Evolutionary conservation across 2,113 vertebrate genomes (phyloP), one percentile per base, ranked within the genome.

Genomic region (Colistium nudipinnis): DNA sequence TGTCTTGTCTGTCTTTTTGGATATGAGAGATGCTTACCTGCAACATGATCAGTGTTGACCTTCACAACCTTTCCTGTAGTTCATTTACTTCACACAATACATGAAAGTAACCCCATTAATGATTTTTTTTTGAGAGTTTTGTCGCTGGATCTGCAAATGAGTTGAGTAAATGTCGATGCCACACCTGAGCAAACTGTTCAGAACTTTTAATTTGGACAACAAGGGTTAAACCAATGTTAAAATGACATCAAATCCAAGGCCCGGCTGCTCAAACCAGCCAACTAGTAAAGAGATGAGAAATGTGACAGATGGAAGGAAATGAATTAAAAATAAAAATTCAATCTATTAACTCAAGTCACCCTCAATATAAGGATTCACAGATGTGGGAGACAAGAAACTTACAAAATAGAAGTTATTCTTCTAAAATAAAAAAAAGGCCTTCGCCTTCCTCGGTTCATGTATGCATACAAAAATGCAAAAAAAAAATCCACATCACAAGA

Each of bases 401-500:
- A 93, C 89, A 92, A 92, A 93, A 90, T n/a, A n/a, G n/a, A 85
- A 55, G 4, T 36, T 53, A 81, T 82, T 90, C 49, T 67, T 81
- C 68, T 70, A 80, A 89, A 89, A 87, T 75, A 88, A 90, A 91
- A 91, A 88, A 90, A 87, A 85, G 91, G 83, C 83, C 91, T 89
- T 84, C 90, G 92, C 83, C 83, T 87, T 90, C 87, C 84, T 88
- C 83, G 44, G 75, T 82, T 89, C 60, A 88, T 88, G 84, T 90
- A 90, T 92, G 89, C 85, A 90, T 92, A 93, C 85, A 91, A 92
- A 93, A n/a, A n/a, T n/a, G n/a, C n/a, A n/a, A n/a, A n/a, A n/a
- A n/a, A 88, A 87, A 85, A 54, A 90, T 88, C 88, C 83, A 91
- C 88, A 88, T 90, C 85, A 91, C 88, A 89, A 85, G 92, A 91